Base-by-base conservation (phyloP, 1,140 invertebrate species). In the Drosophila watanabei region DNA sequence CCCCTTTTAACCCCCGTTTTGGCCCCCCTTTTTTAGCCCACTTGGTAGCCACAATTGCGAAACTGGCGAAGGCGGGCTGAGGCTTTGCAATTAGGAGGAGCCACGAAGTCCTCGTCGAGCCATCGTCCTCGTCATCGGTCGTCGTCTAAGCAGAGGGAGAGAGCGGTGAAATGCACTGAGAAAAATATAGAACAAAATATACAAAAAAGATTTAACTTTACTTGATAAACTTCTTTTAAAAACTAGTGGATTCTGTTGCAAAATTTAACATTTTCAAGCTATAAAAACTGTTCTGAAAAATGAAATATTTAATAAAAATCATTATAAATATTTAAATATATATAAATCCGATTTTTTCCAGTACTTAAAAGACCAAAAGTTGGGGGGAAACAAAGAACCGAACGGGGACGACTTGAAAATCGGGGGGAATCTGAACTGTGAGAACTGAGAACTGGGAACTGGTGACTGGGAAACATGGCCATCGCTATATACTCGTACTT, bases 81-180 rank as follows among this genome's bases (percentile, higher is more conserved):
- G 85, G 78, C 85, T 88, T 88, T 89, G 85, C 85, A 88, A 88
- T 88, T 88, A 88, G 85, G 85, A 88, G 85, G 85, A 88, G 85
- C 85, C 80, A 89, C 86, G 81, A 89, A 75, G 48, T 77, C 77
- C 69, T 72, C 57, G 56, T 59, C 75, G 39, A 64, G 54, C 72
- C 75, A 51, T 59, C 72, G 33, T 77, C 54, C 54, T 77, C 33
- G 33, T 75, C 73, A 66, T 77, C 75, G 75, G 65, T 69, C 75
- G 51, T 79, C 65, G 64, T 79, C 76, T 79, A 79, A 79, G 45
- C 76, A 78, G 35, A 46, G 49, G 35, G 39, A 43, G 43, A 28
- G 54, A 24, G 30, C 45, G 33, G 35, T n/a, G 49, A 32, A 39
- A n/a, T 33, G 10, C 62, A 51, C 46, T 11, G 20, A 13, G 7